Conservation (phyloP, 2,888 invertebrate genomes). For the Dicyrtoma fusca region DNA sequence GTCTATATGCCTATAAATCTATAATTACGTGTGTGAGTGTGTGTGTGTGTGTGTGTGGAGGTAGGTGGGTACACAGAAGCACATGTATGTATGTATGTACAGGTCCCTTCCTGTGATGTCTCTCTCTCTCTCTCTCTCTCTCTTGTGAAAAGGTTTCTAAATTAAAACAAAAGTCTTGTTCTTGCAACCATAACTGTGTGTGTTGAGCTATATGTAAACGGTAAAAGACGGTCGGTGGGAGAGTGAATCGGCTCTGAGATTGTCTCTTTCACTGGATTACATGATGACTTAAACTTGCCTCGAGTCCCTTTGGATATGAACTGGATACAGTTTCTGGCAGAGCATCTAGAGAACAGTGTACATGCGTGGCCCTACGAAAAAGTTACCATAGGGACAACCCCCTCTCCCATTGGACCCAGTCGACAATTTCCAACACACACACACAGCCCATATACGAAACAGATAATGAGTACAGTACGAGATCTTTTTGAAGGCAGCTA, state of each 20-base stretch:
- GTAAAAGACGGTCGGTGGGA: not conserved
- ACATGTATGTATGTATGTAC: constrained; percentile 5
- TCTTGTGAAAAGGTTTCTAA: not conserved
- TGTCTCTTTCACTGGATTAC: constrained; percentile 23
- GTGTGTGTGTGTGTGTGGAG: too few relatives aligned
- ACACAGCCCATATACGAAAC: not conserved
- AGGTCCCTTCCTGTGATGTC: constrained; percentile 10
- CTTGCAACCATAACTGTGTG: not conserved
- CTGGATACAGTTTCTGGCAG: constrained; percentile 45
- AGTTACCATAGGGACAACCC: constrained; percentile 37
- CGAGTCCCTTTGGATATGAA: constrained; percentile 44
- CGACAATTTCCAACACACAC: not conserved
- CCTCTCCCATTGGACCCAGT: constrained; percentile 36
- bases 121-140: too few relatives aligned
- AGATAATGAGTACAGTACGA: too few relatives aligned
- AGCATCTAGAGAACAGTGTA: constrained; percentile 9
- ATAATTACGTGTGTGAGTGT: too few relatives aligned
- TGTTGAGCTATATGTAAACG: not conserved
- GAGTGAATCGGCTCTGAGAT: constrained; percentile 14
- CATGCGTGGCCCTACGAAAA: constrained; percentile 34
- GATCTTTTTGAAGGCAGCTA: too few relatives aligned
- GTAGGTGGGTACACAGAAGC: not conserved
- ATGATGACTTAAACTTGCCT: constrained; percentile 22
- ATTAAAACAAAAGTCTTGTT: constrained; percentile 26
- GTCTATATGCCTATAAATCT: too few relatives aligned